These are phyloP conservation scores for Syritta pipiens DNA, from an alignment of 2,888 invertebrate genomes.

Conservation along the genomic window DNA sequence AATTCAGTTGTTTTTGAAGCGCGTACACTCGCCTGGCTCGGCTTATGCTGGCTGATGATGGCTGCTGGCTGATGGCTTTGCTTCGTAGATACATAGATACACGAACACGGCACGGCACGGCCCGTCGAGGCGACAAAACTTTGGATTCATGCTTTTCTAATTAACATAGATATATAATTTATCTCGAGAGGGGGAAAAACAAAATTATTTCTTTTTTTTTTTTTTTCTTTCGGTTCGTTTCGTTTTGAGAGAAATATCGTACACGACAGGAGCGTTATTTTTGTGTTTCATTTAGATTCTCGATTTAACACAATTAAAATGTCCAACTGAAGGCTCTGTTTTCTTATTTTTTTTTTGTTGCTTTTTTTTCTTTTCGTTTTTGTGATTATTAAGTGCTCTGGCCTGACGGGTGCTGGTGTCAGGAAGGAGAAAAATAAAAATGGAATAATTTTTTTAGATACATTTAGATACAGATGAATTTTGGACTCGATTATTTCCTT, in stretches of 20 bases:
- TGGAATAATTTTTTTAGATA: slow-evolving; percentile 2
- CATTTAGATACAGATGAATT: too few species aligned
- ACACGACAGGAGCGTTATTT: slow-evolving; percentile 63
- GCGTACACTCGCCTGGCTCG: slow-evolving; percentile 35
- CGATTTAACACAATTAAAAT: slow-evolving; percentile 56
- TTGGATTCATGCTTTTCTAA: slow-evolving; percentile 68
- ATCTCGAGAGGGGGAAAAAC: slow-evolving; percentile 31
- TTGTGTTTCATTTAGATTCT: slow-evolving; percentile 40
- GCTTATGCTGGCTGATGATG: slow-evolving; percentile 8
- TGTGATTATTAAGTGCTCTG: slow-evolving; percentile 9
- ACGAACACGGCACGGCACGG: background rate
- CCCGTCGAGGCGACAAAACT: slow-evolving; percentile 50
- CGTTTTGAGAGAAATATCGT: slow-evolving; percentile 44
- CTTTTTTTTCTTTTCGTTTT: slow-evolving; percentile 6
- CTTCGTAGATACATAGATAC: slow-evolving; percentile 1
- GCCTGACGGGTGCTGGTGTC: background rate
- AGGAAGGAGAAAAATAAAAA: too few species aligned
- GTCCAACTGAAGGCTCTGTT: slow-evolving; percentile 50
- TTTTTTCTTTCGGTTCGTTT: slow-evolving; percentile 17
- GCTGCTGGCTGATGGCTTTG: too few species aligned
- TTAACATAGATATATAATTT: slow-evolving; percentile 66
- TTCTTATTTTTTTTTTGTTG: too few species aligned
- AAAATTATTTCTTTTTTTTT: too few species aligned
- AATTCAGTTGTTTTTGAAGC: slow-evolving; percentile 47
- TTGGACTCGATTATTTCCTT: slow-evolving; percentile 18